These are phyloP conservation scores for Denticeps clupeoides DNA, from an alignment of 2,797 vertebrate species.

Conservation along the genomic window DNA sequence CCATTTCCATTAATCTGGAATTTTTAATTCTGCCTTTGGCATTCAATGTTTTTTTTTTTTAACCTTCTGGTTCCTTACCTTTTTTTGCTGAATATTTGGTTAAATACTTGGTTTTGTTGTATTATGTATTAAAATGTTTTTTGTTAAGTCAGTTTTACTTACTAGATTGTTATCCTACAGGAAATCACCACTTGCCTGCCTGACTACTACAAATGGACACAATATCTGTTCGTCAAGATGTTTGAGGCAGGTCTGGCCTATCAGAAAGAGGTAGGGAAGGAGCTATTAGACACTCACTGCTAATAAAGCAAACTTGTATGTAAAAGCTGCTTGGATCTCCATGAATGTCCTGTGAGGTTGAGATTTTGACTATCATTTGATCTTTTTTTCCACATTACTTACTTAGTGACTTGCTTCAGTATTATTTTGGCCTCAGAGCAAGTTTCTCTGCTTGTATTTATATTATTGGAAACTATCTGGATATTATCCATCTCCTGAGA, in stretches of 20 bases:
- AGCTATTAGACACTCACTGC: slow-evolving; percentile 11
- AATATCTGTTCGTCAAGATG: slow-evolving; percentile 87
- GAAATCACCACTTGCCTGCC: slow-evolving; percentile 87
- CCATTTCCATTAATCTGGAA: too few species aligned
- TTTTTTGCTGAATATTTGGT: too few species aligned
- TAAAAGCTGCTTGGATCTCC: too few species aligned
- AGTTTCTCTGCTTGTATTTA: too few species aligned
- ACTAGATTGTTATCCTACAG: slow-evolving; percentile 46
- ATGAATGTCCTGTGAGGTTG: too few species aligned
- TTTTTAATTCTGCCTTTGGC: background rate
- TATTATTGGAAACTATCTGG: too few species aligned
- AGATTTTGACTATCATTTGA: too few species aligned
- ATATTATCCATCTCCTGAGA: too few species aligned
- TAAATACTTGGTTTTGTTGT: background rate
- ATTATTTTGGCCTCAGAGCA: too few species aligned
- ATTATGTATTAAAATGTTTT: slow-evolving; percentile 2
- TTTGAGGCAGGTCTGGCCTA: slow-evolving; percentile 85
- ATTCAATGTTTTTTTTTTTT: background rate
- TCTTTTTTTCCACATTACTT: too few species aligned
- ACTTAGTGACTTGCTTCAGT: too few species aligned
- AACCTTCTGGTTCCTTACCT: background rate
- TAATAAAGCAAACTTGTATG: slow-evolving; percentile 16
- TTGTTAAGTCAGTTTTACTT: too few species aligned
- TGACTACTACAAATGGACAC: slow-evolving; percentile 96
- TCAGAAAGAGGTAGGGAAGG: slow-evolving; percentile 82